phyloP scores from a whole-genome alignment of 2,888 invertebrate species.

The Drosophila demipolita region DNA sequence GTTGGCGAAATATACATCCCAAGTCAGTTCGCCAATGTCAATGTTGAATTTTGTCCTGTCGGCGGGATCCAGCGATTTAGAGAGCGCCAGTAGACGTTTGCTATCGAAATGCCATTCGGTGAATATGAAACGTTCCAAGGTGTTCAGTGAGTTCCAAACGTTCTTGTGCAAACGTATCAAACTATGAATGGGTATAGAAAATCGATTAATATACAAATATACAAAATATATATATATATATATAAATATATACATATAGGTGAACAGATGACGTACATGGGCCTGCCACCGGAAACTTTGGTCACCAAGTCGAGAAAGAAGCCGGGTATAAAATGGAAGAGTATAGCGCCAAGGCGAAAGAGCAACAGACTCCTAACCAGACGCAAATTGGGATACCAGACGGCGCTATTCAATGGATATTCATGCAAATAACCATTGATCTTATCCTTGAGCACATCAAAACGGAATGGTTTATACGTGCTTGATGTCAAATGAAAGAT shows the following conservation, averaged over 20 bases:
- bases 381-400: slow-evolving; percentile 93
- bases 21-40: slow-evolving; percentile 88
- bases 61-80: slow-evolving; percentile 87
- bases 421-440: slow-evolving; percentile 90
- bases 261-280: slow-evolving; percentile 88
- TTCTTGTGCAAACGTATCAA: slow-evolving; percentile 94
- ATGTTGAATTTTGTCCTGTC: slow-evolving; percentile 89
- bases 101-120: slow-evolving; percentile 95
- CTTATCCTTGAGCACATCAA: slow-evolving; percentile 90
- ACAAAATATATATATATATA: too few species aligned
- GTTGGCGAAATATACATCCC: slow-evolving; percentile 92
- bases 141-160: slow-evolving; percentile 92
- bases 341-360: slow-evolving; percentile 93
- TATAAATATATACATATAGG: too few species aligned
- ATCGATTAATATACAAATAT: neutral
- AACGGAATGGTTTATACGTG: slow-evolving; percentile 94
- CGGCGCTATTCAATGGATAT: slow-evolving; percentile 92
- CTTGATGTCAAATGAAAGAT: slow-evolving; percentile 98
- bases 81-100: slow-evolving; percentile 88
- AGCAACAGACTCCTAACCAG: slow-evolving; percentile 90
- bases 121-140: slow-evolving; percentile 94
- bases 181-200: slow-evolving; percentile 85
- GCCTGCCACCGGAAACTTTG: slow-evolving; percentile 91
- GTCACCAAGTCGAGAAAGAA: slow-evolving; percentile 92
- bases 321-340: slow-evolving; percentile 96